Conservation (phyloP, 2,888 invertebrate species). For the Branchinecta sandiegonensis region DNA sequence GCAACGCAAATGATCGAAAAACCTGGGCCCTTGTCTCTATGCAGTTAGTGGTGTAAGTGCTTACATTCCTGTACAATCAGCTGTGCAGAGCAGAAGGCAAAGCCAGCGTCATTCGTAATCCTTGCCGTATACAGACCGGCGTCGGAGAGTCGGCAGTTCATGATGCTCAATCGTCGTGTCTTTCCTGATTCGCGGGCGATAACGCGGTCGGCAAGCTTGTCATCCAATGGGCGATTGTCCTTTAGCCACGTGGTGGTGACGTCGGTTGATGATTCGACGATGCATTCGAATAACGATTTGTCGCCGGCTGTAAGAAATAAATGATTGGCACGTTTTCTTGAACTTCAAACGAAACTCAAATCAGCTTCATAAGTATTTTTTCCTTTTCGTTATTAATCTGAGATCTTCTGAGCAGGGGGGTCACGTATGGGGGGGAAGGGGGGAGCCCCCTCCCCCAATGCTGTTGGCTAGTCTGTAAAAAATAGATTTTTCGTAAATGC, state of each 20-base stretch:
- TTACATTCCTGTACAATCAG: constrained; percentile 70
- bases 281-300: constrained; percentile 63
- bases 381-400: too few species aligned
- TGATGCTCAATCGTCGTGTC: constrained; percentile 48
- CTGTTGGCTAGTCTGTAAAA: too few species aligned
- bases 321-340: not conserved
- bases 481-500: too few species aligned
- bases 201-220: constrained; percentile 57
- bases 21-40: too few species aligned
- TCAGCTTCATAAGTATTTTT: too few species aligned
- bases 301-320: constrained; percentile 52
- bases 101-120: constrained; percentile 61
- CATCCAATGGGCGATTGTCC: constrained; percentile 65
- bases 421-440: too few species aligned
- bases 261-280: constrained; percentile 46
- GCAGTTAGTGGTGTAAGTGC: constrained; percentile 30
- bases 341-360: not conserved
- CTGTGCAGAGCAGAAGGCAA: constrained; percentile 66
- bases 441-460: too few species aligned
- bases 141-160: constrained; percentile 58
- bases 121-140: constrained; percentile 80
- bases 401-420: too few species aligned
- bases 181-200: constrained; percentile 39
- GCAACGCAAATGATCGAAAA: too few species aligned
- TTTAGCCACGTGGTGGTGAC: constrained; percentile 63